Evolutionary conservation across 2,113 vertebrate species (phyloP), one percentile per base, ranked within the genome.

Genomic region (Centrocercus urophasianus): DNA sequence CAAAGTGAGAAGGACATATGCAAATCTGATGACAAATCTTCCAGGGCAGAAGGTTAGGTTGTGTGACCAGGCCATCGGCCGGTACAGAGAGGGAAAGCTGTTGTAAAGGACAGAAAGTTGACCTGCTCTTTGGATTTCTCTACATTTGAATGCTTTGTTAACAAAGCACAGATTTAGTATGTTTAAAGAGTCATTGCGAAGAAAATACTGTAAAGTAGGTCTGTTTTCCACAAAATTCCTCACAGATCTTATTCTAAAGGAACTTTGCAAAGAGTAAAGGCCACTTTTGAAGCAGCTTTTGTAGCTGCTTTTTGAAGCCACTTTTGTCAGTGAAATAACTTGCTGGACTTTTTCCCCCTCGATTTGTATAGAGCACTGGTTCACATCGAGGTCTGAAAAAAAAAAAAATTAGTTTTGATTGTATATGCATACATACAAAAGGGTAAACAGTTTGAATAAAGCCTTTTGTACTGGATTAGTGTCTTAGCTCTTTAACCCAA

Each of bases 251-350:
- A 77, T 91, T 95, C 94, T 97, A 95, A 96, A 97, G 88, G 91
- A 94, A 95, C 94, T 95, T 93, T 93, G 94, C 93, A 95, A 89
- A 94, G 96, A 93, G 95, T 92, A 95, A 96, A 96, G 95, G 96
- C 92, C 95, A 96, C 90, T 96, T 96, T 95, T 94, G 92, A 96
- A 92, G 88, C 61, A 71, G 57, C 65, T 38, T 38, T 38, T 38
- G 9, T 38, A 38, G 38, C 38, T 38, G 38, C 38, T 38, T 38
- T 38, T 38, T 38, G 38, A 97, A 90, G 66, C 88, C 80, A 96
- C 91, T 97, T 97, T 96, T 95, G 95, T 97, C 92, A 95, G 95
- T 94, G 90, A 96, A 96, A 95, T 96, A 97, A 96, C 93, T 97
- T 90, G 91, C 93, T 93, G 93, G 85, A 95, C 90, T 88, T 95